Evolutionary conservation across 2,113 vertebrate genomes (phyloP), one percentile per base, ranked within the genome.

Genomic region (Scomber scombrus): DNA sequence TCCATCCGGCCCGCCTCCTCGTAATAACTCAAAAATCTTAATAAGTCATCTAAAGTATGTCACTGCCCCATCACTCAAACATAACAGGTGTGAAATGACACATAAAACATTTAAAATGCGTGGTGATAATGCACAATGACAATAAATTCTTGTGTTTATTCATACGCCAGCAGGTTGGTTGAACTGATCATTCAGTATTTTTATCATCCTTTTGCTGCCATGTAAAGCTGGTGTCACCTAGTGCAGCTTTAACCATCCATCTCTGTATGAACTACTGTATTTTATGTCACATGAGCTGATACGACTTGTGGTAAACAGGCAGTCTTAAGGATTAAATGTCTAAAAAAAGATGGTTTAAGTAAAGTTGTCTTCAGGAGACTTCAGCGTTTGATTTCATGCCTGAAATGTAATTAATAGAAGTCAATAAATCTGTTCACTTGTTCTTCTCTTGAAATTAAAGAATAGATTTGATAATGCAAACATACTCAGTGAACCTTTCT

Each of bases 351-450:
- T 31, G 12, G 19, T 50, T 68, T 51, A 56, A 70, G 16, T 23
- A 49, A 66, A 70, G 34, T 1, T 26, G 10, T 40, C 5, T 40
- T 40, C 9, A 9, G 34, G 34, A 40, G 7, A 40, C 34, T 40
- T 50, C 2, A 0, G n/a, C 46, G 66, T 57, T 86, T 61, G 50
- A 4, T 81, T 78, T 71, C 19, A 74, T 62, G 62, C 8, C 81
- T 75, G 77, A 72, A 52, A 56, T 13, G 47, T 58, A 15, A 81
- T 65, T 88, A 88, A 86, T 86, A 78, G 84, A 87, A 81, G 29
- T 21, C 13, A 47, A 29, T 83, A 64, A 80, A 75, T 54, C 15
- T 5, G 16, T 63, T 63, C 10, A 16, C 2, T 29, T 11, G 50
- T 82, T 34, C 68, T 16, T 77, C 14, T 80, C 26, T 62, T 79